phyloP scores from a whole-genome alignment of 30 jellyfish, hydroid and myxozoan species.

The Euphysa ruthae region DNA sequence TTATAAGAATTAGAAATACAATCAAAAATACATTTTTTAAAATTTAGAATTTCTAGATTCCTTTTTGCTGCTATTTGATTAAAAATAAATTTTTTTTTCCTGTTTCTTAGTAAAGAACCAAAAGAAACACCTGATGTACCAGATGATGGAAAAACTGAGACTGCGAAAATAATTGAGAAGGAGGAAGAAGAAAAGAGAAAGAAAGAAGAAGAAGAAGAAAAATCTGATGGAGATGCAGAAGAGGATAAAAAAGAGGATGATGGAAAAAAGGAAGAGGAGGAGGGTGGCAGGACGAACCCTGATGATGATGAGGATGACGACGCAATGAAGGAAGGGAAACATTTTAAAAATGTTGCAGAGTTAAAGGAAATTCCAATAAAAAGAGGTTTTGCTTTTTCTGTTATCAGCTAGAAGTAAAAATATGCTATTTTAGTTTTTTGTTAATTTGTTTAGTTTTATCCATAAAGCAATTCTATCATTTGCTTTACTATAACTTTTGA shows the following conservation, averaged over 20 bases:
- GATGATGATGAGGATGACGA: neutral
- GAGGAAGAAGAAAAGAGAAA: neutral
- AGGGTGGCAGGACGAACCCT: neutral
- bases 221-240: neutral
- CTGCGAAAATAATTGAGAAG: neutral
- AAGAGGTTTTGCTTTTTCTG: too few species aligned
- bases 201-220: neutral
- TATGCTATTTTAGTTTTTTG: too few species aligned
- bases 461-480: too few species aligned
- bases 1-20: too few species aligned
- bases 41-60: too few species aligned
- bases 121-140: neutral
- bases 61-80: too few species aligned
- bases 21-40: too few species aligned
- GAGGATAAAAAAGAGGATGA: neutral
- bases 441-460: too few species aligned
- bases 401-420: too few species aligned
- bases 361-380: neutral
- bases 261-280: neutral
- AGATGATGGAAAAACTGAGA: neutral
- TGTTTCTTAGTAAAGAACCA: too few species aligned
- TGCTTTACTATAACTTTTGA: too few species aligned
- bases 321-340: constrained; percentile 1
- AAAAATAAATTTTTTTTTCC: neutral
- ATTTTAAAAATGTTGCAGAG: neutral